These are phyloP conservation scores for Pelagia noctiluca DNA, from an alignment of 30 jellyfish, hydroid and myxozoan genomes.

Conservation along the genomic window DNA sequence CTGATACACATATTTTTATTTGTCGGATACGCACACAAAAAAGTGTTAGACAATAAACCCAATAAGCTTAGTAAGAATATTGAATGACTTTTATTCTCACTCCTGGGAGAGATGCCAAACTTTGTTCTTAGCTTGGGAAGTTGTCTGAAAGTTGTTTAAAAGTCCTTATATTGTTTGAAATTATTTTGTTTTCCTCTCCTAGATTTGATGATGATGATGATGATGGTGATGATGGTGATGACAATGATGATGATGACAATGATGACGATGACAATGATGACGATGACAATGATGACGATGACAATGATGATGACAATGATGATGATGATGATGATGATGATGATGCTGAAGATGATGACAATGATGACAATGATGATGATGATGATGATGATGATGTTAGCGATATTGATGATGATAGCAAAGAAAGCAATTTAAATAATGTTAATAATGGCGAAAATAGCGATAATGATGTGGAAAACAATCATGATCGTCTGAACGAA, in stretches of 20 bases:
- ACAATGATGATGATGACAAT: neutral
- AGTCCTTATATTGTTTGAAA: no score
- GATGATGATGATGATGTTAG: constrained; percentile 26
- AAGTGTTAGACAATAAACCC: no score
- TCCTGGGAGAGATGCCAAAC: no score
- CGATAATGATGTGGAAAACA: neutral
- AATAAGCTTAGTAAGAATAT: no score
- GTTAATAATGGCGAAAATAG: neutral
- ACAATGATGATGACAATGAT: constrained; percentile 10
- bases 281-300: constrained; percentile 28
- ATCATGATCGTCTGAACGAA: neutral
- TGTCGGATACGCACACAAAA: no score
- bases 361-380: constrained; percentile 31
- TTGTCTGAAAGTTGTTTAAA: no score
- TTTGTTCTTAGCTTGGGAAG: no score
- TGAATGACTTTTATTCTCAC: no score
- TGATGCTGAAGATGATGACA: constrained; percentile 17
- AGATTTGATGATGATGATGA: constrained; percentile 2
- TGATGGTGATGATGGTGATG: constrained; percentile 18
- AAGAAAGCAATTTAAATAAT: neutral
- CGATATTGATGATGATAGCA: neutral
- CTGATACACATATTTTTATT: no score
- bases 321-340: constrained; percentile 40
- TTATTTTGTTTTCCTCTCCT: neutral
- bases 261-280: neutral